Conservation (phyloP, 1,140 invertebrate species). For the Papilio polyxenes region DNA sequence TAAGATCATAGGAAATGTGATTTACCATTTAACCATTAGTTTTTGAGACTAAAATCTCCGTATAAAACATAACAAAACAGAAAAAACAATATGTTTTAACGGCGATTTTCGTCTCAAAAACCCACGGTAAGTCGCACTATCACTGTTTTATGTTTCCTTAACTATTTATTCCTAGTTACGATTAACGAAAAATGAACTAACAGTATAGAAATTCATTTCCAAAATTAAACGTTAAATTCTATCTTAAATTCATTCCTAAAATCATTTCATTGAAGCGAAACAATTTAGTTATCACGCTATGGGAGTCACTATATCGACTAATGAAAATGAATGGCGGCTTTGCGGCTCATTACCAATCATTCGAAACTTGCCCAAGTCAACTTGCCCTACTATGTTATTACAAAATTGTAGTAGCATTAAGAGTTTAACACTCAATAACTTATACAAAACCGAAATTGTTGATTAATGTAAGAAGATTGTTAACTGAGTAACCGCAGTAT, state of each 20-base stretch:
- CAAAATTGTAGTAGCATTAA: background rate
- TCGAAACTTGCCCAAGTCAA: background rate
- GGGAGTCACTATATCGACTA: background rate
- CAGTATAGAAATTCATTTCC: too few relatives aligned
- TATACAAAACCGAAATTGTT: background rate
- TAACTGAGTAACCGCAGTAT: background rate
- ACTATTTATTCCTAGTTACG: background rate
- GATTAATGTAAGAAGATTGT: background rate
- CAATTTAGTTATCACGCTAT: too few relatives aligned
- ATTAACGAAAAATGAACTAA: background rate
- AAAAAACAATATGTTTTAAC: too few relatives aligned
- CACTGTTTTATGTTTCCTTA: too few relatives aligned
- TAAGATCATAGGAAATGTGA: too few relatives aligned
- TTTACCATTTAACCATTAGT: too few relatives aligned
- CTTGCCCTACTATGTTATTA: background rate
- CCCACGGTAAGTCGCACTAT: too few relatives aligned
- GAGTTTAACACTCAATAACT: background rate
- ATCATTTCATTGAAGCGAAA: too few relatives aligned
- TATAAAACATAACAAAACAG: too few relatives aligned
- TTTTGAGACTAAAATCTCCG: too few relatives aligned
- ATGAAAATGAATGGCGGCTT: background rate
- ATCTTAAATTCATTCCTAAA: too few relatives aligned
- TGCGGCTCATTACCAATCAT: background rate
- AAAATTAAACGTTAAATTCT: background rate
- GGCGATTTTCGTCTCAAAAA: too few relatives aligned